Percentiles rank a stretch among this genome's conserved stretches.
These are phyloP conservation scores for Nannoperca obscura DNA, from an alignment of 2,797 vertebrate genomes.

Conservation along the genomic window DNA sequence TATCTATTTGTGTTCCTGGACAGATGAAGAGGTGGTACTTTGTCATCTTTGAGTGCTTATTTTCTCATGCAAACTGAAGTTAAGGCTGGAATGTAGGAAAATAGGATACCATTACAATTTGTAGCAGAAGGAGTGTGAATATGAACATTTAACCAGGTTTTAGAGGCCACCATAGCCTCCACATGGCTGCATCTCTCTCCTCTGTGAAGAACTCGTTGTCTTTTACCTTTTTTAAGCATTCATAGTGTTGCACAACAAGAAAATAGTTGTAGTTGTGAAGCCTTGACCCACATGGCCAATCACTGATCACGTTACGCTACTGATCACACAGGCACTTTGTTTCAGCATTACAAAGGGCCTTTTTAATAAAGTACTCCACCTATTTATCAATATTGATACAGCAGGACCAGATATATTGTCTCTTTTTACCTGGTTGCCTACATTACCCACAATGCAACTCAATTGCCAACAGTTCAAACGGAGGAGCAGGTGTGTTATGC, in stretches of 20 bases:
- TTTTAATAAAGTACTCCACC: not conserved
- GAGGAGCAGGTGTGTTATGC: not conserved
- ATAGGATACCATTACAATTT: not conserved
- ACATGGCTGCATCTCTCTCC: not conserved
- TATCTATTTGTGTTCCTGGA: slow-evolving; percentile 9
- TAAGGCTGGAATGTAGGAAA: not conserved
- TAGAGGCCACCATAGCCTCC: not conserved
- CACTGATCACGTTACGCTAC: not conserved
- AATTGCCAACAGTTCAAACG: not conserved
- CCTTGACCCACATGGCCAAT: not conserved
- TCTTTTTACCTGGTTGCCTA: not conserved
- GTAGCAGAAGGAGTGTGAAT: not conserved
- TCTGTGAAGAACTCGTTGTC: too few relatives aligned
- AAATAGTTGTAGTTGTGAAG: not conserved
- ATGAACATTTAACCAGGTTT: not conserved
- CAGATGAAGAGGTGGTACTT: not conserved
- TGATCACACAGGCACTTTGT: not conserved
- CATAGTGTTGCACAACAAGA: not conserved
- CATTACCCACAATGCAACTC: not conserved
- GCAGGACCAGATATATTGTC: not conserved
- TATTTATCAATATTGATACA: not conserved
- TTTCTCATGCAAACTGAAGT: not conserved
- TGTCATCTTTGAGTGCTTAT: not conserved
- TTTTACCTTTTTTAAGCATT: not conserved
- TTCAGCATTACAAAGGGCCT: not conserved